Evolutionary conservation across 2,797 vertebrate species (phyloP).

Genomic region (Gymnothorax reevesii): DNA sequence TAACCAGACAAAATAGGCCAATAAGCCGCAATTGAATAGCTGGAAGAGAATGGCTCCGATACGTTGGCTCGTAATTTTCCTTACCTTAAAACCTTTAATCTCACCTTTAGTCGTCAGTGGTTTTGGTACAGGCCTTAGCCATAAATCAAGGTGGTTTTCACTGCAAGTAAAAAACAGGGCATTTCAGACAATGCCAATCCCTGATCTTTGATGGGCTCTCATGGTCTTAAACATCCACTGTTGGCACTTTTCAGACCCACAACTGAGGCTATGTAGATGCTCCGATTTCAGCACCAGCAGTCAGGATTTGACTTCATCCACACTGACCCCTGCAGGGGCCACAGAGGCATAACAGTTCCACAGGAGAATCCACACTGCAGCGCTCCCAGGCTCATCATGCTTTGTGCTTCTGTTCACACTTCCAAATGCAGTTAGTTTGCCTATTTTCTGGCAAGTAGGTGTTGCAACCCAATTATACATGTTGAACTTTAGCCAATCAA

Average conservation of each 20-base stretch:
- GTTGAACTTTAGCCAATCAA: background rate
- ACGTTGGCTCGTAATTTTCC: background rate
- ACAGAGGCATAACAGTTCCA: background rate
- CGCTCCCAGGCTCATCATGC: background rate
- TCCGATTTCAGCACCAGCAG: background rate
- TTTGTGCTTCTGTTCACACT: background rate
- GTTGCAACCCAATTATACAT: background rate
- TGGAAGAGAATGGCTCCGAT: background rate
- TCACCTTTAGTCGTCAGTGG: background rate
- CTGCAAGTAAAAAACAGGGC: background rate
- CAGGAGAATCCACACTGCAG: background rate
- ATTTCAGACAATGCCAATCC: background rate
- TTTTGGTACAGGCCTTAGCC: background rate
- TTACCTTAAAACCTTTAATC: background rate
- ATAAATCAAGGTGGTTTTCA: background rate
- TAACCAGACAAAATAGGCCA: background rate
- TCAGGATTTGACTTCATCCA: background rate
- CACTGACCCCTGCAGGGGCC: background rate
- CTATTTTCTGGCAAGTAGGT: background rate
- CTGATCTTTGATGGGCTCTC: background rate
- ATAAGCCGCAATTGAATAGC: slow-evolving; percentile 11
- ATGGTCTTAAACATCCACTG: background rate
- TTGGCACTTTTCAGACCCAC: background rate
- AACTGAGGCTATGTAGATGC: background rate
- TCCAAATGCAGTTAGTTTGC: background rate